These are phyloP conservation scores for Alviniconcha strummeri DNA, from an alignment of 2,888 invertebrate genomes.

Conservation along the genomic window DNA sequence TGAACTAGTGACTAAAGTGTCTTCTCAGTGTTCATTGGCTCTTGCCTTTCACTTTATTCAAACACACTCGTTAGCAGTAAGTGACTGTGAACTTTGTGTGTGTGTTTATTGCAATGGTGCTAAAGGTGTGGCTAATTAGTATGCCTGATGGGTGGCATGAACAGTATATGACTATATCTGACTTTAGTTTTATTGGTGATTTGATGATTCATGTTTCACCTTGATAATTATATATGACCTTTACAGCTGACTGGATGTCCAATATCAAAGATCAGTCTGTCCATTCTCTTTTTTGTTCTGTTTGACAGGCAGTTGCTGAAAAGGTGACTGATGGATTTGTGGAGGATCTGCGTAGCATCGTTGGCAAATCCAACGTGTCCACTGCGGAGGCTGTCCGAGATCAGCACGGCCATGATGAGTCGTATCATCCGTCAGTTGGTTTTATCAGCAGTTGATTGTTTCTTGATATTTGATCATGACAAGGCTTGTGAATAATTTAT, in stretches of 20 bases:
- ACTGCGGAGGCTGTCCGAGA: conserved; percentile 71
- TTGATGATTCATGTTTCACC: not conserved
- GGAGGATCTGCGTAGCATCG: conserved; percentile 49
- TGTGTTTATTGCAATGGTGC: too few species aligned
- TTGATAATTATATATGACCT: not conserved
- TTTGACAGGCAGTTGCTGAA: conserved; percentile 11
- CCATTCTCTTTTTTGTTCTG: not conserved
- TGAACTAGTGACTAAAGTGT: too few species aligned
- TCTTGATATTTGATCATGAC: not conserved
- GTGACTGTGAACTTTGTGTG: too few species aligned
- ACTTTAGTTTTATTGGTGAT: not conserved
- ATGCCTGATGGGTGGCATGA: too few species aligned
- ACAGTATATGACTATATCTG: not conserved
- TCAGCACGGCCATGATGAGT: conserved; percentile 72
- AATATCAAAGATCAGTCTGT: not conserved
- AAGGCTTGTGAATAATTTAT: too few species aligned
- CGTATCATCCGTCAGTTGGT: conserved; percentile 63
- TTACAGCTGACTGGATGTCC: too few species aligned
- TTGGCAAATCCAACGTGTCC: conserved; percentile 68
- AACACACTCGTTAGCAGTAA: too few species aligned
- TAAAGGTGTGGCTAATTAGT: too few species aligned
- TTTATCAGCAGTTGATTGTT: not conserved
- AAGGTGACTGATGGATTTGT: conserved; percentile 38
- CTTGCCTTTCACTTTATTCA: too few species aligned
- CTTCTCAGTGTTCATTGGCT: too few species aligned